Percentiles rank a stretch among this genome's conserved stretches.
Evolutionary conservation across 2,113 vertebrate genomes (phyloP).

Genomic region (Scolopax mira): DNA sequence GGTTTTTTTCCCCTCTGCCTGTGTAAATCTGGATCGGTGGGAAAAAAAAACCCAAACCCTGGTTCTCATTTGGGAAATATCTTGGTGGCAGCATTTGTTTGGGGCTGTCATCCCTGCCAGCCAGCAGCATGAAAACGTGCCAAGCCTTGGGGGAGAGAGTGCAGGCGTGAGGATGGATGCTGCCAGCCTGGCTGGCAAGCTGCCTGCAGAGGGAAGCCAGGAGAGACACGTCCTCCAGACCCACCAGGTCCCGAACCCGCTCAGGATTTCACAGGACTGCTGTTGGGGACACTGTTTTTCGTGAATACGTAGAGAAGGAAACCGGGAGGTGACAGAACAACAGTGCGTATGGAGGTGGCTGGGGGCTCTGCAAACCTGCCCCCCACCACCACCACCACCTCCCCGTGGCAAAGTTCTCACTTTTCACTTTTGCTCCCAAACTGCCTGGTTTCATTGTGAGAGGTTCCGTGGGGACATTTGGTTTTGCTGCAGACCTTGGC

Average conservation of each 20-base stretch:
- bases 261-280: rapidly evolving
- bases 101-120: neutral
- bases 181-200: neutral
- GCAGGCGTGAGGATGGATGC: rapidly evolving
- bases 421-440: neutral
- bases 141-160: neutral
- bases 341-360: rapidly evolving
- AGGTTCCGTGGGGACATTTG: neutral
- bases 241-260: neutral
- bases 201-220: neutral
- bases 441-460: neutral
- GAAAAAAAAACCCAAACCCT: neutral
- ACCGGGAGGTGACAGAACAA: rapidly evolving
- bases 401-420: neutral
- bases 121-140: neutral
- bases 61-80: neutral
- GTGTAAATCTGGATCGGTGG: neutral
- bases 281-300: rapidly evolving
- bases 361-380: neutral
- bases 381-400: too few species aligned
- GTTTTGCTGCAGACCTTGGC: neutral
- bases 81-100: neutral
- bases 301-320: rapidly evolving
- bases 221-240: neutral
- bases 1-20: neutral